Conservation (phyloP, 2,797 vertebrate genomes). For the Phyllotis vaccarum region DNA sequence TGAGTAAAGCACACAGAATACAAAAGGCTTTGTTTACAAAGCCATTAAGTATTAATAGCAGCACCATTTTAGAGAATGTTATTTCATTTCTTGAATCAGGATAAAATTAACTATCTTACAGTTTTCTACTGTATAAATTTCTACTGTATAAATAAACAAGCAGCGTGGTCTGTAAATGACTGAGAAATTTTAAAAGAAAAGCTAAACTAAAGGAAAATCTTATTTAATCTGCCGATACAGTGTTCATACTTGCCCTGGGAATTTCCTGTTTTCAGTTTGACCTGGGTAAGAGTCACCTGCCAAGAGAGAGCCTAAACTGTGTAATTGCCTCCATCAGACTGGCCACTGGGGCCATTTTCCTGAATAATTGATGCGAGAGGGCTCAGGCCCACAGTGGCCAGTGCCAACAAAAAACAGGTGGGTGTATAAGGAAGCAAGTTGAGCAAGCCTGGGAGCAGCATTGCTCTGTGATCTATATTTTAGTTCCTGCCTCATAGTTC, state of each 20-base stretch:
- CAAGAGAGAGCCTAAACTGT: neutral
- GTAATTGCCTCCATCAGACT: neutral
- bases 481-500: neutral
- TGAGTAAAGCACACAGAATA: conserved; percentile 27
- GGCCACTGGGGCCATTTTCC: neutral
- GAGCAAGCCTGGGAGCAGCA: neutral
- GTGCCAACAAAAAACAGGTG: neutral
- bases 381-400: neutral
- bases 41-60: neutral
- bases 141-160: too few species aligned
- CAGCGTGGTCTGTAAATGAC: too few species aligned
- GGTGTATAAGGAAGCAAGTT: neutral
- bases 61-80: neutral
- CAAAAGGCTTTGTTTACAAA: conserved; percentile 4
- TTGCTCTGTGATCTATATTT: neutral
- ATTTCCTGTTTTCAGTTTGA: neutral
- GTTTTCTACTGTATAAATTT: neutral
- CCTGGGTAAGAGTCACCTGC: neutral
- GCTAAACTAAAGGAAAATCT: neutral
- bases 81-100: neutral
- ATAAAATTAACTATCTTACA: neutral
- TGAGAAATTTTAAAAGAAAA: neutral
- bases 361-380: neutral
- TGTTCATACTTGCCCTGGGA: neutral
- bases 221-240: neutral